Conservation (phyloP, 2,797 vertebrate species). For the Melanotaenia boesemani region DNA sequence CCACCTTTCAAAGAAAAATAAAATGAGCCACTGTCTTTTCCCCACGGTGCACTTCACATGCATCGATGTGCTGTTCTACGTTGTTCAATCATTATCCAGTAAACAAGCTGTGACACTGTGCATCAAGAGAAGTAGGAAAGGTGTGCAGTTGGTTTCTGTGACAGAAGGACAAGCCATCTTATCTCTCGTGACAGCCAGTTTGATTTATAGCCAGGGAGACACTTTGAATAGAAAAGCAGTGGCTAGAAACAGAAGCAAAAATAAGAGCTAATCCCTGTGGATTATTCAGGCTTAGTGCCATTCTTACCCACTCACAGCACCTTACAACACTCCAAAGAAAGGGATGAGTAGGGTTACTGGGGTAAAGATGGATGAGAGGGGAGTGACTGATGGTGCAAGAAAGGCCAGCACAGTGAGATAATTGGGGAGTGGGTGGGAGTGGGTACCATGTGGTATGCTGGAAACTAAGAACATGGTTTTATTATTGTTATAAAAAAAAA, state of each 20-base stretch:
- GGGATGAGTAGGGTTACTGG: constrained; percentile 57
- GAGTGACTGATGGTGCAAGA: constrained; percentile 18
- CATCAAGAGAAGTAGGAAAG: constrained; percentile 12
- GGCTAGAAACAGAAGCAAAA: constrained; percentile 70
- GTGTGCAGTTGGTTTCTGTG: constrained; percentile 54
- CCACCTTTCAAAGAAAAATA: not conserved
- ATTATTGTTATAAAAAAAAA: not conserved
- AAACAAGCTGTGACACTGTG: constrained; percentile 9
- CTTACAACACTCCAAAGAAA: constrained; percentile 55
- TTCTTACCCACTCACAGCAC: constrained; percentile 73
- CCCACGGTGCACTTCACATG: not conserved
- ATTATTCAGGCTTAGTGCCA: constrained; percentile 75
- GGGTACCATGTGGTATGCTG: constrained; percentile 24
- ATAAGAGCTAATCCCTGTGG: constrained; percentile 73
- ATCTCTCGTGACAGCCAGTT: constrained; percentile 38
- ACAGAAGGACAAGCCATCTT: constrained; percentile 40
- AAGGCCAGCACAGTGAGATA: constrained; percentile 28
- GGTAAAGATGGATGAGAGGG: constrained; percentile 56
- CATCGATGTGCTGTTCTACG: not conserved
- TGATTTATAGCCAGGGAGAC: constrained; percentile 49
- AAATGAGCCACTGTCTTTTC: not conserved
- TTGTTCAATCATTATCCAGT: not conserved
- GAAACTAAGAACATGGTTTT: constrained; percentile 12
- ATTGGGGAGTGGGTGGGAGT: constrained; percentile 22
- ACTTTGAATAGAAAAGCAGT: constrained; percentile 70